These are phyloP conservation scores for Muschampia plurimacula DNA, from an alignment of 2,888 invertebrate genomes.

Conservation along the genomic window DNA sequence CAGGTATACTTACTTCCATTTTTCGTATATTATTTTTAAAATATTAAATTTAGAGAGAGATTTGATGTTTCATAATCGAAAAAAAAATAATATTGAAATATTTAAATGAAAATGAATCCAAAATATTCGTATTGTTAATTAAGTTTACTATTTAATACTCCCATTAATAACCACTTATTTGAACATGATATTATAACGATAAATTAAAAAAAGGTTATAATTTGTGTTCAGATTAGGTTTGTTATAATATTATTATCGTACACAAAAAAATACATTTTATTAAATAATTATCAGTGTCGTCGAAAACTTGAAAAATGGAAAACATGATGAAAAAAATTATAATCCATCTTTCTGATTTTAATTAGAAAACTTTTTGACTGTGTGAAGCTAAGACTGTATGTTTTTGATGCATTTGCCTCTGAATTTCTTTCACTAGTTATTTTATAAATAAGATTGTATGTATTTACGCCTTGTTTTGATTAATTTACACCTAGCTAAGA, in stretches of 20 bases:
- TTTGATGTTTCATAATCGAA: background rate
- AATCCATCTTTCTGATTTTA: conserved; percentile 21
- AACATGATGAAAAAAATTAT: background rate
- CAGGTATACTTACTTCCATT: no score
- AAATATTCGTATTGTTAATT: background rate
- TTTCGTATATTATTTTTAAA: no score
- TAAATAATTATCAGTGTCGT: background rate
- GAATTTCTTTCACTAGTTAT: conserved; percentile 7
- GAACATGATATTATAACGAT: conserved; percentile 7
- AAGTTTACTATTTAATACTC: conserved; percentile 52
- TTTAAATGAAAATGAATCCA: background rate
- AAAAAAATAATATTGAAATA: background rate
- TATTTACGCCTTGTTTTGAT: no score
- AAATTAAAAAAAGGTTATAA: conserved; percentile 27
- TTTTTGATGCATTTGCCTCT: conserved; percentile 9
- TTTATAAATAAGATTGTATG: background rate
- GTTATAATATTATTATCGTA: background rate
- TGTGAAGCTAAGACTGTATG: conserved; percentile 74
- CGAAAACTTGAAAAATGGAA: background rate
- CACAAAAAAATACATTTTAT: conserved; percentile 35
- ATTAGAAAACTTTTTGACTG: conserved; percentile 50
- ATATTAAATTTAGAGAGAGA: no score
- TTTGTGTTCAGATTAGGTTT: conserved; percentile 39
- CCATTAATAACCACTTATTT: conserved; percentile 20
- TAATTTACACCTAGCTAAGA: no score